These are phyloP conservation scores for Notodonta ziczac DNA, from an alignment of 2,888 invertebrate species.

Conservation along the genomic window DNA sequence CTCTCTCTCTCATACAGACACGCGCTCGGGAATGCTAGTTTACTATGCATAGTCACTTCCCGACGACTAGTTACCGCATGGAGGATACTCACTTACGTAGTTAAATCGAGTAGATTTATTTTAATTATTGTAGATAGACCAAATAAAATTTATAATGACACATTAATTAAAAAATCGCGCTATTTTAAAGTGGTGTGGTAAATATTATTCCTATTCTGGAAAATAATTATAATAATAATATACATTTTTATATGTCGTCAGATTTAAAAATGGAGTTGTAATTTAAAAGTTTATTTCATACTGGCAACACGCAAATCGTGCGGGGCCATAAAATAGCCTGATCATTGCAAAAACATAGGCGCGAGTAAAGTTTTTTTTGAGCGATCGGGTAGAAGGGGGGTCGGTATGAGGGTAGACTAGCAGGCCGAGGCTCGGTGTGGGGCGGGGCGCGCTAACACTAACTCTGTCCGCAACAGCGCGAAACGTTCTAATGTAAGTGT, in stretches of 20 bases:
- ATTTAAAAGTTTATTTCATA: not conserved
- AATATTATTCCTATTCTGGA: too few relatives aligned
- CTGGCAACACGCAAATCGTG: not conserved
- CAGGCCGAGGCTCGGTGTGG: constrained; percentile 17
- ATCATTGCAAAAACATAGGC: too few relatives aligned
- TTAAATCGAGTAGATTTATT: constrained; percentile 1
- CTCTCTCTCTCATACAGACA: constrained; percentile 19
- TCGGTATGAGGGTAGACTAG: constrained; percentile 5
- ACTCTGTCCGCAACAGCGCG: constrained; percentile 70
- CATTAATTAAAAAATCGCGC: not conserved
- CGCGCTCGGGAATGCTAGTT: constrained; percentile 53
- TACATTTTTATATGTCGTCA: not conserved
- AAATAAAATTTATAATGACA: not conserved
- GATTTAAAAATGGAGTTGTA: not conserved
- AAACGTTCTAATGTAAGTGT: constrained; percentile 73
- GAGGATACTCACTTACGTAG: not conserved
- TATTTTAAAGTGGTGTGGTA: not conserved
- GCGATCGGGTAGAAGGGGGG: not conserved
- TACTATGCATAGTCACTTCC: constrained; percentile 3
- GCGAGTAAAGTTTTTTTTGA: too few relatives aligned
- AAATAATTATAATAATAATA: too few relatives aligned
- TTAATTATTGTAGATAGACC: constrained; percentile 1
- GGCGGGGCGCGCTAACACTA: constrained; percentile 43
- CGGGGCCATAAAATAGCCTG: not conserved
- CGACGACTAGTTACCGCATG: constrained; percentile 5